Percentiles rank a stretch among this genome's conserved stretches.
Evolutionary conservation across 1,140 invertebrate genomes (phyloP).

Genomic region (Propsilocerus akamusi): DNA sequence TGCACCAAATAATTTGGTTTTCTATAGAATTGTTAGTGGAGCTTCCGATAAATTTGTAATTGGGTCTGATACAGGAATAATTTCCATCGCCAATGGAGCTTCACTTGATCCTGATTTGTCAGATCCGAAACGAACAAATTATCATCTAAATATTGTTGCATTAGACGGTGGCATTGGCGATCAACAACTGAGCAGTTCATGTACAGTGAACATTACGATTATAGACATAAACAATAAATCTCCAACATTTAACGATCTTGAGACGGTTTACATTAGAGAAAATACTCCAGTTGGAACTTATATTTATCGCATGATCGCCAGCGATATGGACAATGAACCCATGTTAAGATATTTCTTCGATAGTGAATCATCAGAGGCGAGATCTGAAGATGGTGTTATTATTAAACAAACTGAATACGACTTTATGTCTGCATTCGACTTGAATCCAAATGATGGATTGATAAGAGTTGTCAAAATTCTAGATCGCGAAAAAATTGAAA

Average conservation of each 20-base stretch:
- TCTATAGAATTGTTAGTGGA: conserved; percentile 73
- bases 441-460: conserved; percentile 55
- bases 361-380: conserved; percentile 44
- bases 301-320: conserved; percentile 47
- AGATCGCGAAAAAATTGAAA: conserved; percentile 71
- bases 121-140: conserved; percentile 45
- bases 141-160: conserved; percentile 50
- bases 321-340: conserved; percentile 59
- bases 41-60: conserved; percentile 86
- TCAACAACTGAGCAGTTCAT: conserved; percentile 46
- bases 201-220: conserved; percentile 66
- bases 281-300: conserved; percentile 56
- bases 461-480: conserved; percentile 43
- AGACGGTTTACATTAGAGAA: conserved; percentile 46
- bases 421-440: conserved; percentile 45
- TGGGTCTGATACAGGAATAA: conserved; percentile 57
- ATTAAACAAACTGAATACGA: conserved; percentile 55
- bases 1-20: conserved; percentile 64
- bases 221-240: conserved; percentile 84
- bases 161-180: conserved; percentile 74
- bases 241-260: conserved; percentile 51
- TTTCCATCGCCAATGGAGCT: conserved; percentile 71
- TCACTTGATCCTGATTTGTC: conserved; percentile 78
- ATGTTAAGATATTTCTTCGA: conserved; percentile 57
- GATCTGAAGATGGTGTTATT: conserved; percentile 57